These are phyloP conservation scores for Clarias batrachus DNA, from an alignment of 2,113 vertebrate species.

Conservation along the genomic window DNA sequence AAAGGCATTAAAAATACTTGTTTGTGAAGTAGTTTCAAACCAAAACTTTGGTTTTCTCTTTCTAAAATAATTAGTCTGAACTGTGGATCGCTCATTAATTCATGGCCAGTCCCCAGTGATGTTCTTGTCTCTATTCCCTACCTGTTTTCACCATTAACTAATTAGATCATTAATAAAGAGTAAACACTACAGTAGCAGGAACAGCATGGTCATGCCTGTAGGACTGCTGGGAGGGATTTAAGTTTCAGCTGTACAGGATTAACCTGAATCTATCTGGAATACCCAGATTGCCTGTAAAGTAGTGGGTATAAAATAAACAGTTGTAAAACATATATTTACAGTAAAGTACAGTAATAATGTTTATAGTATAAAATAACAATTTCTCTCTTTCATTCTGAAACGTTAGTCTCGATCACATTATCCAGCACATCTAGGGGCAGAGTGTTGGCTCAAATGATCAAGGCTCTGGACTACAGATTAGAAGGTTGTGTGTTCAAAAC, in stretches of 20 bases:
- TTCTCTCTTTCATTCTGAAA: too few species aligned
- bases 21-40: background rate
- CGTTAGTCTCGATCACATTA: too few species aligned
- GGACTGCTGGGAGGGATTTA: background rate
- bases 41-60: background rate
- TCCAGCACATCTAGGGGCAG: background rate
- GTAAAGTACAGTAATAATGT: background rate
- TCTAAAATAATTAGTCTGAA: background rate
- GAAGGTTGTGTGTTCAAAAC: too few species aligned
- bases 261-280: background rate
- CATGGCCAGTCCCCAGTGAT: background rate
- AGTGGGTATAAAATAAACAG: background rate
- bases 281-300: background rate
- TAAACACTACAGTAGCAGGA: conserved; percentile 17
- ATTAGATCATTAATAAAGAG: conserved; percentile 8
- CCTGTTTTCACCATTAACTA: conserved; percentile 30
- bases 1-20: background rate
- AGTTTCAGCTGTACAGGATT: background rate
- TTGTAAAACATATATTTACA: background rate
- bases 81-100: conserved; percentile 17
- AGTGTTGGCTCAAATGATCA: too few species aligned
- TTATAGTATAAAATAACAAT: background rate
- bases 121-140: conserved; percentile 20
- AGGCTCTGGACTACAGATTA: too few species aligned
- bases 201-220: background rate